These are phyloP conservation scores for Platycercus adscitus DNA, from an alignment of 2,113 vertebrate species.

Conservation along the genomic window DNA sequence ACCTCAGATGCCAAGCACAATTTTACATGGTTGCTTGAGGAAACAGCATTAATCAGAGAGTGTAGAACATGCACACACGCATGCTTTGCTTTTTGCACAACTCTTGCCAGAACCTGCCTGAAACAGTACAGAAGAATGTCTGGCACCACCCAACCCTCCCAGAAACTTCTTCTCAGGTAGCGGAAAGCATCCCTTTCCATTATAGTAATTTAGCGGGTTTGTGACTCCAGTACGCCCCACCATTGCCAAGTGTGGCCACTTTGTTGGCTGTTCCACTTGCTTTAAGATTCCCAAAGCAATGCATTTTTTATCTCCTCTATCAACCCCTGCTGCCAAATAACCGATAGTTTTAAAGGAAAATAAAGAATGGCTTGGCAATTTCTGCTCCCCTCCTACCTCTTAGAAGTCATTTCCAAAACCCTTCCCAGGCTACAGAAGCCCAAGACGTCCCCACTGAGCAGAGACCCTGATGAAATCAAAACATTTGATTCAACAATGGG, in stretches of 20 bases:
- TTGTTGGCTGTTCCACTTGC: neutral
- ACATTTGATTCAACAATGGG: neutral
- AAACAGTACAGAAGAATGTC: neutral
- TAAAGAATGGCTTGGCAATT: neutral
- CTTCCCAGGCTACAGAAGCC: neutral
- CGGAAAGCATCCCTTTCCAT: neutral
- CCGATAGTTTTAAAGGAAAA: neutral
- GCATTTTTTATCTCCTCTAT: neutral
- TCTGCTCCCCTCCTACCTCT: neutral
- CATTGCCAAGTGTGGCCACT: rapidly evolving
- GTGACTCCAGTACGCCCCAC: neutral
- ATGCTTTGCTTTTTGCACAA: neutral
- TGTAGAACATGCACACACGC: neutral
- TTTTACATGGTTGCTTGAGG: neutral
- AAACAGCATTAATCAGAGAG: neutral
- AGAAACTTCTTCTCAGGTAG: neutral
- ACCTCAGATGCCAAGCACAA: neutral
- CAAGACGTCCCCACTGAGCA: neutral
- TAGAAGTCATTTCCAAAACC: neutral
- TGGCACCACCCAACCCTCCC: neutral
- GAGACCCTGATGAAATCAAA: neutral
- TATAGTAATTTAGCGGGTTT: neutral
- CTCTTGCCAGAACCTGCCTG: slow-evolving; percentile 1
- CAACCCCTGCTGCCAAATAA: neutral
- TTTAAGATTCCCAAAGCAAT: neutral